Percentiles rank a stretch among this genome's conserved stretches.
Evolutionary conservation across 2,113 vertebrate genomes (phyloP).

Genomic region (Ceuthmochares aereus): DNA sequence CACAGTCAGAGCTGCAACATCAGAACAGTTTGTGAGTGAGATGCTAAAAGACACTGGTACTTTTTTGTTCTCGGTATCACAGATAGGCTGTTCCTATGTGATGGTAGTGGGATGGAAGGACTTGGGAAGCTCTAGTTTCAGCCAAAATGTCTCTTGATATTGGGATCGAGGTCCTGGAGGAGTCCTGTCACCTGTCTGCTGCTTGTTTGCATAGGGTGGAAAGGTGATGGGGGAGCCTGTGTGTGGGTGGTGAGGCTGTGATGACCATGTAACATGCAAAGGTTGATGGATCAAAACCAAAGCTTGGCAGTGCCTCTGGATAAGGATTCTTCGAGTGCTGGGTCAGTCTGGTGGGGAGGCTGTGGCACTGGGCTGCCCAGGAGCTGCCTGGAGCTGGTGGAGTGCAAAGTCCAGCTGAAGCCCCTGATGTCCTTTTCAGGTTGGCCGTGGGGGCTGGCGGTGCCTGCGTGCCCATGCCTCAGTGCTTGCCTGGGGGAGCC

Average conservation of each 20-base stretch:
- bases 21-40: background rate
- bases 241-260: background rate
- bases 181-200: background rate
- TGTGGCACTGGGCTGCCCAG: background rate
- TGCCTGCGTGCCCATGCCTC: accelerated
- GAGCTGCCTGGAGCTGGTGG: background rate
- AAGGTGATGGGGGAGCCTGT: background rate
- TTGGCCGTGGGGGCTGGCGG: background rate
- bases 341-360: background rate
- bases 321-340: accelerated
- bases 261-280: background rate
- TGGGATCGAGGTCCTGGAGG: background rate
- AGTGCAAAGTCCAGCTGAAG: background rate
- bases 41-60: background rate
- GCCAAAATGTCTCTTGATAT: background rate
- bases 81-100: background rate
- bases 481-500: background rate
- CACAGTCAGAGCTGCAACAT: background rate
- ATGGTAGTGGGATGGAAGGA: background rate
- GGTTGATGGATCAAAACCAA: background rate
- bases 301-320: background rate
- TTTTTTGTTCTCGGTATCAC: background rate
- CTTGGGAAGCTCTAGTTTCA: background rate
- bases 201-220: background rate
- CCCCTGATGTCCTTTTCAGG: background rate